Evolutionary conservation across 2,888 invertebrate genomes (phyloP), one percentile per base, ranked within the genome.

Genomic region (Pycnomerus fuliginosus): DNA sequence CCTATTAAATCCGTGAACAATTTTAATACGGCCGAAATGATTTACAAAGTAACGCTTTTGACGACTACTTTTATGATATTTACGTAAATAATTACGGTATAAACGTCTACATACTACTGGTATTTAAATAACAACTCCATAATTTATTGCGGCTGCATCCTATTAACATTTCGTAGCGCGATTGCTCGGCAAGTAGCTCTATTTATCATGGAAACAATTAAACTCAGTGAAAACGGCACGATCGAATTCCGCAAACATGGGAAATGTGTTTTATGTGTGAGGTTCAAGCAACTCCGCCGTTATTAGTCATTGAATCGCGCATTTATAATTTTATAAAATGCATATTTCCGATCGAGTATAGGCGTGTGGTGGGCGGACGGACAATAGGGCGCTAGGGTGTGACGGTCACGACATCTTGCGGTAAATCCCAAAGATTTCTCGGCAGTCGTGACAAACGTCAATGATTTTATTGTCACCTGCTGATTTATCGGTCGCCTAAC

Each of bases 401-500:
- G 53, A 51, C 53, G 35, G 51, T 55, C 55, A 55, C 55, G 55
- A 55, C 55, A 53, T 52, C 55, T 52, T 47, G 44, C 49, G 53
- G 53, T 51, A 51, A 44, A 50, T 42, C 35, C 22, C 34, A 32
- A 20, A 41, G 30, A 27, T 25, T 29, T 36, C 46, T 36, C 37
- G 39, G 40, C 45, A 38, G 31, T 37, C 38, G 44, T 44, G 38
- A 37, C 36, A 25, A 25, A 25, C 11, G 25, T 25, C 25, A 25
- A 25, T 25, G 11, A 25, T 25, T 25, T 25, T 25, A 25, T 25
- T 25, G 25, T 25, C 25, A 25, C 25, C 25, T 4, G 25, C 11
- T 25, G 25, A 25, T 25, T 25, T 25, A 25, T 25, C 24, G 34
- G 16, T 7, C 20, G 16, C 5, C 15, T 20, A 16, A 27, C 36